phyloP scores from a whole-genome alignment of 2,113 vertebrate genomes.

The Alectura lathami region DNA sequence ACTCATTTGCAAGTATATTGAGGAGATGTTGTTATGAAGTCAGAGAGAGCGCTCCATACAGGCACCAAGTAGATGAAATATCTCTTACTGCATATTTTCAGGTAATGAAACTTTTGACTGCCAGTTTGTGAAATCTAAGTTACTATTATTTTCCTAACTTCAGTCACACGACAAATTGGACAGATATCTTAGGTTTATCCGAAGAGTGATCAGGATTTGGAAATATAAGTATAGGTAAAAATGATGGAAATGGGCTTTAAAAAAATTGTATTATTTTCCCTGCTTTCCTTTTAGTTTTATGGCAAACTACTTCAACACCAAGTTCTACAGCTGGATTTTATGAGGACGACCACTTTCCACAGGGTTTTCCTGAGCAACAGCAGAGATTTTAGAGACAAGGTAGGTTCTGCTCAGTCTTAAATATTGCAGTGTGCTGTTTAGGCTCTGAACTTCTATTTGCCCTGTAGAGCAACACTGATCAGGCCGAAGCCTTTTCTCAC shows the following conservation, averaged over 20 bases:
- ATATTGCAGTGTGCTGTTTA: background rate
- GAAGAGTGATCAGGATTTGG: background rate
- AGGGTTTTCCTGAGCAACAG: constrained; percentile 81
- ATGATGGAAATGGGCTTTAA: background rate
- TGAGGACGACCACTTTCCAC: constrained; percentile 81
- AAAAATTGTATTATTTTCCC: too few species aligned
- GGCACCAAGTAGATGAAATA: constrained; percentile 56
- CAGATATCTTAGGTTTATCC: background rate
- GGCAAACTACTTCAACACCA: constrained; percentile 80
- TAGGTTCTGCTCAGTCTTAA: constrained; percentile 27
- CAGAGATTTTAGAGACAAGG: constrained; percentile 83
- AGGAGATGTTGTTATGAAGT: constrained; percentile 20
- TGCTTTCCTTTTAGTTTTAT: constrained; percentile 75
- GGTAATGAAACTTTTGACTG: constrained; percentile 56
- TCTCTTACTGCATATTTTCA: constrained; percentile 74
- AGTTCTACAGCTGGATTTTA: constrained; percentile 83
- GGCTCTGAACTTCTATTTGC: background rate
- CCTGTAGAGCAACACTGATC: background rate
- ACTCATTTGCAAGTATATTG: constrained; percentile 63
- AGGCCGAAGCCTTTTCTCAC: background rate
- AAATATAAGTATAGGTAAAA: background rate
- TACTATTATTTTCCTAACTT: background rate
- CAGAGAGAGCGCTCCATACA: constrained; percentile 61
- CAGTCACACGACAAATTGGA: background rate
- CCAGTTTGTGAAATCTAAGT: background rate